Evolutionary conservation across 2,113 vertebrate genomes (phyloP).

Genomic region (Chaetodon auriga): DNA sequence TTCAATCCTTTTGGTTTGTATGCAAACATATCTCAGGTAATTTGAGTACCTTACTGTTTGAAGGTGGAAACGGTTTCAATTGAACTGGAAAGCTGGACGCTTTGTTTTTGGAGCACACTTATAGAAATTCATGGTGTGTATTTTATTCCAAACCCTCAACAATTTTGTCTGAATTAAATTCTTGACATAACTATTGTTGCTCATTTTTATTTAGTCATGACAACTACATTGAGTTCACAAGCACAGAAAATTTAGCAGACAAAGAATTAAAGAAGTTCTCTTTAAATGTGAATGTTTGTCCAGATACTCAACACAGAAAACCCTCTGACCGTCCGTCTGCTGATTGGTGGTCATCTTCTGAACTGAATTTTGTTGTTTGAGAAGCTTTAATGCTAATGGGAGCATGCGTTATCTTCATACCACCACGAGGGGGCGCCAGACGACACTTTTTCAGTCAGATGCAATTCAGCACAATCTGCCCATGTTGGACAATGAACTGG

Average conservation of each 20-base stretch:
- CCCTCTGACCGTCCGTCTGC: background rate
- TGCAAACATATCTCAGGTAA: conserved; percentile 82
- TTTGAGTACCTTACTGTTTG: conserved; percentile 55
- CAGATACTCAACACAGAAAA: background rate
- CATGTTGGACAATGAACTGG: background rate
- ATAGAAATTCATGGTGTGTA: conserved; percentile 35
- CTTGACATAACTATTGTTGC: conserved; percentile 21
- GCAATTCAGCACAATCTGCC: background rate
- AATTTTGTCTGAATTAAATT: conserved; percentile 66
- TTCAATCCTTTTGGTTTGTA: conserved; percentile 70
- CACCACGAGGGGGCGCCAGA: conserved; percentile 48
- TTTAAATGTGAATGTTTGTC: background rate
- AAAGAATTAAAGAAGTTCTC: background rate
- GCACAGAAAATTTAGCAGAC: background rate
- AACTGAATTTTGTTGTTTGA: background rate
- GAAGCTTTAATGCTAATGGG: background rate
- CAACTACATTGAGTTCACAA: background rate
- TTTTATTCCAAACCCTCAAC: conserved; percentile 55
- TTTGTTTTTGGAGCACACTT: background rate
- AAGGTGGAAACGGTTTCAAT: conserved; percentile 32
- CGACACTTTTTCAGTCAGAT: background rate
- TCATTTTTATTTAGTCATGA: background rate
- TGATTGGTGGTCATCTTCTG: no score
- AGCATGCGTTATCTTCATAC: background rate
- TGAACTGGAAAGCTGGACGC: conserved; percentile 49